Conservation (phyloP, 92 coral and sea anemone species). For the Epizoanthus stellaris region DNA sequence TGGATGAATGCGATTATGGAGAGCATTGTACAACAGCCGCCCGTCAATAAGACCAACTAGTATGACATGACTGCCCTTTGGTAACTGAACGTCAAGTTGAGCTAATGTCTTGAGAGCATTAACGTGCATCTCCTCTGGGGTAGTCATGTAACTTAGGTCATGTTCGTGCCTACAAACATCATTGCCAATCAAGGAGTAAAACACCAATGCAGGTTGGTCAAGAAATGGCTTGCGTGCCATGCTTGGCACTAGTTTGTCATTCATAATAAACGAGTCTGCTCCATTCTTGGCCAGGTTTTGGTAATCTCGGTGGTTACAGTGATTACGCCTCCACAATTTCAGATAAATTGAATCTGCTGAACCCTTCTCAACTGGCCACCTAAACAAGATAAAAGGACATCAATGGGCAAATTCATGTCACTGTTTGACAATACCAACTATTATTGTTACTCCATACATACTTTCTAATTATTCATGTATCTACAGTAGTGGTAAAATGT, state of each 20-base stretch:
- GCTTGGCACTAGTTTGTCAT: conserved; percentile 66
- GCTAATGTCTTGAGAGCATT: conserved; percentile 82
- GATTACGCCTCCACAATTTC: conserved; percentile 86
- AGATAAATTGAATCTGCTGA: conserved; percentile 85
- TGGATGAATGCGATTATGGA: conserved; percentile 93
- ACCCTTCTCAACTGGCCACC: conserved; percentile 92
- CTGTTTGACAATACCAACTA: too few relatives aligned
- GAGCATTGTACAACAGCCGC: conserved; percentile 76
- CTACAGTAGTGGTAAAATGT: too few relatives aligned
- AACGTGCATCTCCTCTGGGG: conserved; percentile 84
- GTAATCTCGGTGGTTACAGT: conserved; percentile 96
- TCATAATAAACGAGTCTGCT: conserved; percentile 92
- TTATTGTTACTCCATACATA: too few relatives aligned
- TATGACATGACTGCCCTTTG: conserved; percentile 88
- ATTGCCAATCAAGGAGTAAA: conserved; percentile 89
- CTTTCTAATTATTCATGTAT: too few relatives aligned
- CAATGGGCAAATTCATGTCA: too few relatives aligned
- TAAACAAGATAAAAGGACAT: background rate
- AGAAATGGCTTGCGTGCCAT: conserved; percentile 73
- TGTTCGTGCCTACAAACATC: conserved; percentile 88
- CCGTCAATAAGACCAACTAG: conserved; percentile 89
- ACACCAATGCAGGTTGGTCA: conserved; percentile 93
- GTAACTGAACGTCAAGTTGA: conserved; percentile 72
- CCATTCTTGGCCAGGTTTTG: conserved; percentile 99
- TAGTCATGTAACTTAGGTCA: conserved; percentile 75